These are phyloP conservation scores for Notodonta ziczac DNA, from an alignment of 2,888 invertebrate genomes.

Conservation along the genomic window DNA sequence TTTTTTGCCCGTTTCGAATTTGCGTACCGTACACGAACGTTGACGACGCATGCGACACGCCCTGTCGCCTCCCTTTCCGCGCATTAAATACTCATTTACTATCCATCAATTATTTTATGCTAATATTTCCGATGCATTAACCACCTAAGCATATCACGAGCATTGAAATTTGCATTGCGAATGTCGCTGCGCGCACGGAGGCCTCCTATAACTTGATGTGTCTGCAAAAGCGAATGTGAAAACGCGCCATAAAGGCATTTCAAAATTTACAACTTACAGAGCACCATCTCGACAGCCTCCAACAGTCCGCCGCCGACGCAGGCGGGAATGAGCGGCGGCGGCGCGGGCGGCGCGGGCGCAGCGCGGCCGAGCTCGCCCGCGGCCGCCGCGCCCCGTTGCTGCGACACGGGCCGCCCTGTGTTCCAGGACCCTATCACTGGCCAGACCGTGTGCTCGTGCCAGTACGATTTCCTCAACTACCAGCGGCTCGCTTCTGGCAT, in stretches of 20 bases:
- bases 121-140: slow-evolving; percentile 43
- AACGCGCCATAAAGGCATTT: slow-evolving; percentile 84
- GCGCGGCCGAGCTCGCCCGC: slow-evolving; percentile 81
- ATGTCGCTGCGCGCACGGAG: slow-evolving; percentile 70
- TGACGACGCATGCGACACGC: slow-evolving; percentile 70
- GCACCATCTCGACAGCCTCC: slow-evolving; percentile 89
- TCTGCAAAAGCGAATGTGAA: slow-evolving; percentile 76
- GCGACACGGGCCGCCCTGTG: slow-evolving; percentile 96
- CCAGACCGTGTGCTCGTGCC: slow-evolving; percentile 95
- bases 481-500: slow-evolving; percentile 91
- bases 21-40: slow-evolving; percentile 48
- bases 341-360: slow-evolving; percentile 78
- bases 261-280: slow-evolving; percentile 85
- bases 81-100: slow-evolving; percentile 77
- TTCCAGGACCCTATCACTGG: slow-evolving; percentile 96
- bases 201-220: slow-evolving; percentile 59
- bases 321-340: slow-evolving; percentile 84
- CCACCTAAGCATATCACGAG: slow-evolving; percentile 60
- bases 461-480: slow-evolving; percentile 94
- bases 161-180: slow-evolving; percentile 55
- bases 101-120: slow-evolving; percentile 61
- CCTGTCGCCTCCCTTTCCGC: slow-evolving; percentile 65
- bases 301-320: slow-evolving; percentile 88
- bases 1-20: slow-evolving; percentile 62
- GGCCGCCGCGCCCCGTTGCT: slow-evolving; percentile 88